Base-by-base conservation (phyloP, 2,888 invertebrate genomes). In the Dynastes grantii region DNA sequence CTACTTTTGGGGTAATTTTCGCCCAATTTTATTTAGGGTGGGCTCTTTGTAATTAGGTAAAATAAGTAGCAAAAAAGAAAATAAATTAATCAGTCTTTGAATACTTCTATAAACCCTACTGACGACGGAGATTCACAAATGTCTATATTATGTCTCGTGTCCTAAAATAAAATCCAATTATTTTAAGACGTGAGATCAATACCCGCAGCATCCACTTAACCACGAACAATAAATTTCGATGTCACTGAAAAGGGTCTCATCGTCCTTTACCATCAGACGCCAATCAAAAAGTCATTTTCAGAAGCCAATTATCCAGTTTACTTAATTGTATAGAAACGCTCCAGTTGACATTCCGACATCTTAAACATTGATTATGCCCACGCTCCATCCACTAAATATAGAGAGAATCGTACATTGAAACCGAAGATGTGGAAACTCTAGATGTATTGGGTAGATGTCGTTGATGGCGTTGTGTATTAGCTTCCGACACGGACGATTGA, bases 271-370 rank as follows among this genome's bases (percentile, higher is more conserved):
- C 61, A 61, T 75, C 49, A 75, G 37, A 55, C 73, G 73, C 61
- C 73, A 75, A 75, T 75, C 73, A 75, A 75, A 45, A 61, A 75
- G 61, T 45, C 73, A 75, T 75, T 75, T 63, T 22, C 73, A 75
- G 61, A 61, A 61, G 27, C 58, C 73, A 75, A 75, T 75, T 75
- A 75, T 61, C 40, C 13, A 45, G 61, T 75, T 75, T 75, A 61
- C 61, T 75, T 75, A 75, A 75, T 75, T 75, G 73, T 61, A 75
- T 22, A 58, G 29, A 40, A 61, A 75, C 40, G 61, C 32, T 61
- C 27, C 22, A 27, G 45, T 61, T 58, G 73, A 61, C 61, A 61
- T 61, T 40, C 73, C 61, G 51, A 75, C 61, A 61, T 45, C 27
- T 27, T 45, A 45, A 45, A 22, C 73, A 75, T 61, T 40, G 58